A percentile compares a stretch with the other conserved stretches of the same genome.
phyloP scores from a whole-genome alignment of 2,888 invertebrate species.

The Labia minor region DNA sequence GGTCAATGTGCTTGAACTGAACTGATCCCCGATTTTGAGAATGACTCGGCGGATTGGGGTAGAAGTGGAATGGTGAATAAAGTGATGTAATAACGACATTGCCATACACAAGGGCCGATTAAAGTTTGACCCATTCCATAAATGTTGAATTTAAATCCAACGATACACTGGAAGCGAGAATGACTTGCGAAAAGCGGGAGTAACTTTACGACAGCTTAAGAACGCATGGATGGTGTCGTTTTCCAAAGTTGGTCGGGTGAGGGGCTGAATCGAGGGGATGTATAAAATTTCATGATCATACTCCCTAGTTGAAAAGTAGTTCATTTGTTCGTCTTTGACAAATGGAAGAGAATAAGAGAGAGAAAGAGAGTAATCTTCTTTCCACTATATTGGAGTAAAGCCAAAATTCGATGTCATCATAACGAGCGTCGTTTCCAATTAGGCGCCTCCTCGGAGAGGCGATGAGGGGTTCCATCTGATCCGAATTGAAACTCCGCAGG shows the following conservation, averaged over 20 bases:
- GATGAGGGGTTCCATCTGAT: not conserved
- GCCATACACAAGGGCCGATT: not conserved
- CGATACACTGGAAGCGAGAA: not conserved
- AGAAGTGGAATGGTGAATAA: no score
- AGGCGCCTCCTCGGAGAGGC: not conserved
- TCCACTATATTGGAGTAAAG: not conserved
- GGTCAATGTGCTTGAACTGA: no score
- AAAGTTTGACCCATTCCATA: slow-evolving; percentile 1
- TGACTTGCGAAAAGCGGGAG: not conserved
- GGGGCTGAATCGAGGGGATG: not conserved
- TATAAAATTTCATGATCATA: not conserved
- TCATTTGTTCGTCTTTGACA: slow-evolving; percentile 13
- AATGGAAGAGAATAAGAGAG: not conserved
- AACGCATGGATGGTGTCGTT: slow-evolving; percentile 13
- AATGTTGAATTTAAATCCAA: not conserved
- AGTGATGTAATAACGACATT: not conserved
- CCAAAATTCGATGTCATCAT: not conserved
- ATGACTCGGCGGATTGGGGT: not conserved
- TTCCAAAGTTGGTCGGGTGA: not conserved
- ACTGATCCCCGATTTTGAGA: not conserved
- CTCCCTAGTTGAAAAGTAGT: slow-evolving; percentile 2
- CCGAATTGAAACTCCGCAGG: not conserved
- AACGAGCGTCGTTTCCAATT: slow-evolving; percentile 13
- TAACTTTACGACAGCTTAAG: slow-evolving; percentile 13
- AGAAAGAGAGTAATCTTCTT: not conserved